Conservation (phyloP, 2,888 invertebrate genomes). For the Lacanobia oleracea region DNA sequence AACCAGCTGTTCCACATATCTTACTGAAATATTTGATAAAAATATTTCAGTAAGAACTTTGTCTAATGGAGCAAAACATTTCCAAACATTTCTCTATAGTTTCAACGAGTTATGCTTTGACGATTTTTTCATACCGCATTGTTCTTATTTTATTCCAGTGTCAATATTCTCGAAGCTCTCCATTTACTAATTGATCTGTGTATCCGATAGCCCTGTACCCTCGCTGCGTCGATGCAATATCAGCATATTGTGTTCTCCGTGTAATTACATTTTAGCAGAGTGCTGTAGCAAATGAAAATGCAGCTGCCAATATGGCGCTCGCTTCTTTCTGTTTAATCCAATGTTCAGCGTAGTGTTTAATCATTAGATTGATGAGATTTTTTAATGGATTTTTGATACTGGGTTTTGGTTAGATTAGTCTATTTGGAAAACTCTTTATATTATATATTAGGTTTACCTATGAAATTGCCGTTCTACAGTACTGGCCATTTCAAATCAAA, state of each 20-base stretch:
- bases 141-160: background rate
- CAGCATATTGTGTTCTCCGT: constrained; percentile 64
- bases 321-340: constrained; percentile 53
- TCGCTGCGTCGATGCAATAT: constrained; percentile 56
- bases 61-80: no score
- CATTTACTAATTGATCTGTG: constrained; percentile 34
- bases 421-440: background rate
- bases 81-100: no score
- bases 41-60: background rate
- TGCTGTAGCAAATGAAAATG: constrained; percentile 59
- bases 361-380: constrained; percentile 48
- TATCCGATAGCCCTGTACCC: constrained; percentile 40
- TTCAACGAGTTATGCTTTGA: background rate
- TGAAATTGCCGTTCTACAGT: no score
- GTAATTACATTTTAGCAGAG: constrained; percentile 66
- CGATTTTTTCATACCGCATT: background rate
- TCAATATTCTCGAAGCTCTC: constrained; percentile 10
- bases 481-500: no score
- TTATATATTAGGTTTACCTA: no score
- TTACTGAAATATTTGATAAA: background rate
- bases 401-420: constrained; percentile 10
- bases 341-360: constrained; percentile 38
- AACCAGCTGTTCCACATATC: no score
- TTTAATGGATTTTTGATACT: background rate
- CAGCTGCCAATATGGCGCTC: constrained; percentile 49